Evolutionary conservation across 2,797 vertebrate genomes (phyloP).

Genomic region (Gymnopithys bicolor): DNA sequence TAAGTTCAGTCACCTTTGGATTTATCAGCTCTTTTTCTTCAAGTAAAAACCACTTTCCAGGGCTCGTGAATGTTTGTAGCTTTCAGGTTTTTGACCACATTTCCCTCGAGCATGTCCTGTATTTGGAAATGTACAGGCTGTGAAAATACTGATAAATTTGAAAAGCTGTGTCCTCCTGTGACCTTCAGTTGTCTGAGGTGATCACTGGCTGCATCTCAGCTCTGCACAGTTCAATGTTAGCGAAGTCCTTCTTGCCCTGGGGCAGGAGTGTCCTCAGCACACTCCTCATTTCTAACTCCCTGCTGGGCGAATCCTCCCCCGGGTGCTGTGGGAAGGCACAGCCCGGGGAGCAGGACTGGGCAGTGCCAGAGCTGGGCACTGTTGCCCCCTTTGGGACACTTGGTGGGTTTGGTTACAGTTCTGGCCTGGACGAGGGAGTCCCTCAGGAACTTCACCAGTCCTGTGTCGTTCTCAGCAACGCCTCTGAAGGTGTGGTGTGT

Average conservation of each 20-base stretch:
- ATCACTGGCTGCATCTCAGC: not conserved
- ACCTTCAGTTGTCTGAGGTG: not conserved
- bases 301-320: not conserved
- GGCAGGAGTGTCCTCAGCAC: not conserved
- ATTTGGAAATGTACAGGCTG: not conserved
- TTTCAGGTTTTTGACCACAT: not conserved
- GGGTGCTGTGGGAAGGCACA: rapidly evolving
- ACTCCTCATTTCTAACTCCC: not conserved
- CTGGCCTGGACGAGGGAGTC: not conserved
- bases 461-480: too few species aligned
- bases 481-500: not conserved
- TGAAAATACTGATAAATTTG: not conserved
- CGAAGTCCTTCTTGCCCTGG: not conserved
- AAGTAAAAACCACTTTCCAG: not conserved
- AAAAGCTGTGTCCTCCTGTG: not conserved
- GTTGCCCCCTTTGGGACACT: conserved; percentile 30
- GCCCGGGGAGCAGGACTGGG: not conserved
- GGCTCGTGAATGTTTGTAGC: not conserved
- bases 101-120: not conserved
- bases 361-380: not conserved
- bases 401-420: not conserved
- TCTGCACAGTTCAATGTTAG: not conserved
- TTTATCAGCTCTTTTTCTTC: not conserved
- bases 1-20: not conserved
- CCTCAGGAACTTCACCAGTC: not conserved